phyloP scores from a whole-genome alignment of 2,113 vertebrate species.

The Gavialis gangeticus region DNA sequence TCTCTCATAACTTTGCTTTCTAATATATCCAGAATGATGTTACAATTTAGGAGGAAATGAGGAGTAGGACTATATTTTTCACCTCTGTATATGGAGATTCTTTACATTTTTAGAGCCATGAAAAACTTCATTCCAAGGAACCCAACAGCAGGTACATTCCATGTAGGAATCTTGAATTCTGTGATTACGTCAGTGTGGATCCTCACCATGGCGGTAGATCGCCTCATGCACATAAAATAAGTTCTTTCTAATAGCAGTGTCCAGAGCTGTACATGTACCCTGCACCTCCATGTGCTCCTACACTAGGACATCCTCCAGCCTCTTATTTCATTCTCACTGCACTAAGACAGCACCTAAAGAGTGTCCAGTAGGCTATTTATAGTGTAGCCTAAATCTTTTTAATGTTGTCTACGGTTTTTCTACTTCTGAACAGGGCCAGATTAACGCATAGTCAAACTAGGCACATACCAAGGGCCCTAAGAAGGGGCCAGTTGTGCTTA shows the following conservation, averaged over 20 bases:
- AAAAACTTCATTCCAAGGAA: background rate
- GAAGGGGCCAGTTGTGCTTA: too few relatives aligned
- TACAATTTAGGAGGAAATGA: background rate
- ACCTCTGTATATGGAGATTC: rapidly evolving
- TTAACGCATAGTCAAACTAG: too few relatives aligned
- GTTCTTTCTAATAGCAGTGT: background rate
- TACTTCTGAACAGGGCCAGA: too few relatives aligned
- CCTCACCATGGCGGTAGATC: background rate
- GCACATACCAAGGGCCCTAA: too few relatives aligned
- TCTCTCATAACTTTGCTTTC: background rate
- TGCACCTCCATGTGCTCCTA: background rate
- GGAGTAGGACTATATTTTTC: background rate
- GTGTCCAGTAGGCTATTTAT: too few relatives aligned
- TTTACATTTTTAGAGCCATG: background rate
- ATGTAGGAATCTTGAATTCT: background rate
- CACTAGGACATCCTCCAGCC: background rate
- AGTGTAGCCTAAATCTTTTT: too few relatives aligned
- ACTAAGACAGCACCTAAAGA: too few relatives aligned
- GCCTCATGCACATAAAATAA: background rate
- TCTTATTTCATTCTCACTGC: background rate
- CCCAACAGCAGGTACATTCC: rapidly evolving
- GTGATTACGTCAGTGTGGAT: background rate
- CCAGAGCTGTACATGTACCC: rapidly evolving
- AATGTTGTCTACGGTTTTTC: too few relatives aligned
- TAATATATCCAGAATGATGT: background rate